Evolutionary conservation across 2,113 vertebrate species (phyloP).

Genomic region (Xiphophorus hellerii): DNA sequence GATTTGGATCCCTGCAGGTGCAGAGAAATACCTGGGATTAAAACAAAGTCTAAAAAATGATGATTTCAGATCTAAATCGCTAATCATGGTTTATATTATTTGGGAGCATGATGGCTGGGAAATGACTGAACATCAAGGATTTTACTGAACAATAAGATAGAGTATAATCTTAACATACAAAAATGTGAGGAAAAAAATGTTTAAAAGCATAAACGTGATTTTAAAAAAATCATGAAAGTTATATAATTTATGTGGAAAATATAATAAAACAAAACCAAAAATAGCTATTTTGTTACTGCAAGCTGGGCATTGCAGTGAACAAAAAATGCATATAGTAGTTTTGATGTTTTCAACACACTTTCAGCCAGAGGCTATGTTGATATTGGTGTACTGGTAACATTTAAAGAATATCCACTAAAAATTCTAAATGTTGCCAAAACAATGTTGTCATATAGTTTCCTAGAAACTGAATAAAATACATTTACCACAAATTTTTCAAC

Average conservation of each 20-base stretch:
- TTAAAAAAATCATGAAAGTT: no score
- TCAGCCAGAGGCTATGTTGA: no score
- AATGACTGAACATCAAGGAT: no score
- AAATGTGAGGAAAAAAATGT: background rate
- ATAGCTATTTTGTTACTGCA: background rate
- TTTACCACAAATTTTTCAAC: slow-evolving; percentile 53
- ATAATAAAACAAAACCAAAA: background rate
- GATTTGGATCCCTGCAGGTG: slow-evolving; percentile 32
- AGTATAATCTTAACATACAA: background rate
- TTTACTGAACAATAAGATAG: background rate
- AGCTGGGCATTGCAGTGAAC: background rate
- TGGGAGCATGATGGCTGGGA: background rate
- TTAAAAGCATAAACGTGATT: background rate
- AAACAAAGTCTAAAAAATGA: slow-evolving; percentile 21
- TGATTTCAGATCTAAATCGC: slow-evolving; percentile 4
- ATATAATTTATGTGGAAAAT: background rate
- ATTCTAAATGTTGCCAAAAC: background rate
- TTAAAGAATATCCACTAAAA: background rate
- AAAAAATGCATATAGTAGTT: background rate
- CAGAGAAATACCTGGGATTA: slow-evolving; percentile 37
- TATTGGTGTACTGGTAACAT: background rate
- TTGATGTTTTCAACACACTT: background rate
- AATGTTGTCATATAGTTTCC: background rate
- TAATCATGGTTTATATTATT: background rate
- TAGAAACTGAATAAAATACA: slow-evolving; percentile 27